Conservation (phyloP, 2,888 invertebrate genomes). For the Nemurella pictetii region DNA sequence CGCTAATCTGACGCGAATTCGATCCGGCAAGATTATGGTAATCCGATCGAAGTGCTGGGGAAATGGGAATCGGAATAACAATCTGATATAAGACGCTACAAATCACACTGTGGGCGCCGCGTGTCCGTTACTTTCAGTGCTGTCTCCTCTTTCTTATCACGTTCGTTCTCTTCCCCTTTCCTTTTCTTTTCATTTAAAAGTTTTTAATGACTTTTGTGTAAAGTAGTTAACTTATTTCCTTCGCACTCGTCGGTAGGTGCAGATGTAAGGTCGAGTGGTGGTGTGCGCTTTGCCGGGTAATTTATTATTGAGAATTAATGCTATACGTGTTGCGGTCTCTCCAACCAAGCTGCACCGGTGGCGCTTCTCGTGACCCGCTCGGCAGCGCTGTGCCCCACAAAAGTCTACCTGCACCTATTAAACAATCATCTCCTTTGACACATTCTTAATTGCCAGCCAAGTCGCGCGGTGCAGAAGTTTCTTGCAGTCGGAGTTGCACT, state of each 20-base stretch:
- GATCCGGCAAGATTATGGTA: constrained; percentile 13
- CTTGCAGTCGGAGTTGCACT: not conserved
- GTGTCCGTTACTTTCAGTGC: not conserved
- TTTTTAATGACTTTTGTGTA: not conserved
- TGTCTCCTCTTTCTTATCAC: not conserved
- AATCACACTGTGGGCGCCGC: not conserved
- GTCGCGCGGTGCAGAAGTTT: not conserved
- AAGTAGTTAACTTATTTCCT: not conserved
- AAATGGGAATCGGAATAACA: not conserved
- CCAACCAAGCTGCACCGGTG: not conserved
- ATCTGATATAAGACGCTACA: not conserved
- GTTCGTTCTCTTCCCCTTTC: not conserved
- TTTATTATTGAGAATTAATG: not conserved
- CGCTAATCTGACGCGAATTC: not conserved
- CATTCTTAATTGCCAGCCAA: not conserved
- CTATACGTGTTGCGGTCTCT: not conserved
- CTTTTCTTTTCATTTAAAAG: not conserved
- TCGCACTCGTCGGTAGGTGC: not conserved
- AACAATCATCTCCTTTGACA: not conserved
- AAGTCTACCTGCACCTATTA: not conserved
- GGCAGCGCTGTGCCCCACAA: too few relatives aligned
- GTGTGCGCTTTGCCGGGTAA: not conserved
- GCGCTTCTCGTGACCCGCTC: not conserved
- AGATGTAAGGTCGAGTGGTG: not conserved
- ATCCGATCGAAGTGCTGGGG: not conserved